Conservation (phyloP, 2,113 vertebrate genomes). For the Asarcornis scutulata region DNA sequence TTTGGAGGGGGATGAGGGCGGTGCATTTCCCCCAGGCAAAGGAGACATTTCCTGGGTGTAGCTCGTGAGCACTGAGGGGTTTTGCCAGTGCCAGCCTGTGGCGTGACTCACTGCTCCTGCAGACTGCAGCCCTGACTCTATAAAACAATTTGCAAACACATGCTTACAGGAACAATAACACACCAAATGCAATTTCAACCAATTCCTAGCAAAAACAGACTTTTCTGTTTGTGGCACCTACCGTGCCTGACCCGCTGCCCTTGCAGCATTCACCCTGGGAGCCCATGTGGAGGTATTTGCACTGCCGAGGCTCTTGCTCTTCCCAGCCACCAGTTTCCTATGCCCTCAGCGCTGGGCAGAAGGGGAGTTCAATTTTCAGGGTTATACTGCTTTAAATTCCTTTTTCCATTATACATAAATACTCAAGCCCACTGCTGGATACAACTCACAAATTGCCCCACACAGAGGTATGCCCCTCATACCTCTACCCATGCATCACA, state of each 20-base stretch:
- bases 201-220: neutral
- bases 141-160: neutral
- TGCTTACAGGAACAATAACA: neutral
- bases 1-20: neutral
- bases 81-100: neutral
- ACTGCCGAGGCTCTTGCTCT: neutral
- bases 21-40: neutral
- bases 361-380: neutral
- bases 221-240: neutral
- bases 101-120: neutral
- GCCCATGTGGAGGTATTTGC: rapidly evolving
- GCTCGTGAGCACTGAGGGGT: neutral
- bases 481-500: neutral
- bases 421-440: neutral
- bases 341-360: neutral
- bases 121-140: neutral
- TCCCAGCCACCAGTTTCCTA: neutral
- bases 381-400: neutral
- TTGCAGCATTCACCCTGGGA: neutral
- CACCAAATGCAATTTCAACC: neutral
- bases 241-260: neutral
- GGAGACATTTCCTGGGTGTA: neutral
- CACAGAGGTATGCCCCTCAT: neutral
- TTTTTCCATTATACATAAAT: neutral
- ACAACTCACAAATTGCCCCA: rapidly evolving